phyloP scores from a whole-genome alignment of 2,888 invertebrate species.

The Mechanitis messenoides region DNA sequence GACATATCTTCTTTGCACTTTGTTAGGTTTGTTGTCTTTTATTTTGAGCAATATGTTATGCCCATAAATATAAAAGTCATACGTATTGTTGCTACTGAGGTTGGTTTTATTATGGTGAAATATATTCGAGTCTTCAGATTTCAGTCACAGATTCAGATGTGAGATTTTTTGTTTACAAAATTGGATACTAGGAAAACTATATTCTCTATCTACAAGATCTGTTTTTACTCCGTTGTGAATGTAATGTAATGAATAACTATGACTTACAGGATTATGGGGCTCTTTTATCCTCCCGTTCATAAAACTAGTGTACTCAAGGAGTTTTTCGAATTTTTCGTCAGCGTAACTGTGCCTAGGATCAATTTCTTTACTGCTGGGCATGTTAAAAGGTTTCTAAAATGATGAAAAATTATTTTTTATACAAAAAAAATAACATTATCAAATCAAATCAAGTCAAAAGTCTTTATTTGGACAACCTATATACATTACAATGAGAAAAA shows the following conservation, averaged over 20 bases:
- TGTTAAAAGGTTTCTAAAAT: slow-evolving; percentile 60
- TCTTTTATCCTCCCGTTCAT: slow-evolving; percentile 62
- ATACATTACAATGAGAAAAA: too few relatives aligned
- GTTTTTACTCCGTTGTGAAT: too few relatives aligned
- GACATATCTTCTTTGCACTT: too few relatives aligned
- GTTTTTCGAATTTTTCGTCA: slow-evolving; percentile 60
- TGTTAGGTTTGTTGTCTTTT: too few relatives aligned
- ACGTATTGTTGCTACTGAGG: background rate
- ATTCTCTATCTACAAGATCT: too few relatives aligned
- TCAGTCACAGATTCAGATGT: too few relatives aligned
- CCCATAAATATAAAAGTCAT: too few relatives aligned
- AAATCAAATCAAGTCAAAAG: background rate
- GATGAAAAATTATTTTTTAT: background rate
- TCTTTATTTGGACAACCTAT: too few relatives aligned
- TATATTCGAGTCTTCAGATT: background rate
- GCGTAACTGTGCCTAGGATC: slow-evolving; percentile 58
- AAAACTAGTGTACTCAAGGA: slow-evolving; percentile 59
- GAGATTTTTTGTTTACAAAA: too few relatives aligned
- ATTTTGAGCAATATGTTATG: too few relatives aligned
- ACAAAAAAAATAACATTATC: background rate
- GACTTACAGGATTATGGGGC: slow-evolving; percentile 61
- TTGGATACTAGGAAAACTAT: too few relatives aligned
- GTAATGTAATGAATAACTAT: background rate
- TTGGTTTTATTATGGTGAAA: background rate
- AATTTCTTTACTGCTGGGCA: slow-evolving; percentile 51